Conservation (phyloP, 2,888 invertebrate genomes). For the Auanema sp. region DNA sequence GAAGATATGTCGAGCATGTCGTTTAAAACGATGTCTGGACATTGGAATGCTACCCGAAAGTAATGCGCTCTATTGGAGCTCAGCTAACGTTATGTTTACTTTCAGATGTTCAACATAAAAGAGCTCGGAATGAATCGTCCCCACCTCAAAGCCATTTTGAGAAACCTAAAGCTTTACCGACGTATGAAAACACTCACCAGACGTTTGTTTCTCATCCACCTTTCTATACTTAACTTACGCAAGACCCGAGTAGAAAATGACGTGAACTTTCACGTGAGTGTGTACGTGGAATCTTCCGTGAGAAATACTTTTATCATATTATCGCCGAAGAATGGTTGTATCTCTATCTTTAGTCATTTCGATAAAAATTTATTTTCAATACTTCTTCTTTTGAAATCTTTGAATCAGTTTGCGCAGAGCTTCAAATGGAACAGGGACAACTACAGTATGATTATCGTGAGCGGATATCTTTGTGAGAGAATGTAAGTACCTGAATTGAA, state of each 20-base stretch:
- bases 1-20: slow-evolving; percentile 59
- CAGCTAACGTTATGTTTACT: neutral
- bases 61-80: slow-evolving; percentile 18
- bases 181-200: no score
- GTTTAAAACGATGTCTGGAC: slow-evolving; percentile 56
- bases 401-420: slow-evolving; percentile 21
- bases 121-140: slow-evolving; percentile 28
- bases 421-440: slow-evolving; percentile 48
- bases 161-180: no score
- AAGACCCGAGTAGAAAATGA: no score
- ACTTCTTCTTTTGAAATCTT: neutral
- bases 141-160: neutral
- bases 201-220: no score
- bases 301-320: no score
- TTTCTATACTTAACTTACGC: no score
- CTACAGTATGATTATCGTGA: slow-evolving; percentile 53
- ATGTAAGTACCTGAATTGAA: slow-evolving; percentile 45
- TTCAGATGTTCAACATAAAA: slow-evolving; percentile 57
- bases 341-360: no score
- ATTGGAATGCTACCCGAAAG: slow-evolving; percentile 63
- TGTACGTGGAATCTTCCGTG: no score
- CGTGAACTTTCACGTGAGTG: no score
- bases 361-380: no score
- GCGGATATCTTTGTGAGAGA: slow-evolving; percentile 53
- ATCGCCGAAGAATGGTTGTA: no score